Evolutionary conservation across 1,140 invertebrate genomes (phyloP).

Genomic region (Macrotrachela quadricornifera): DNA sequence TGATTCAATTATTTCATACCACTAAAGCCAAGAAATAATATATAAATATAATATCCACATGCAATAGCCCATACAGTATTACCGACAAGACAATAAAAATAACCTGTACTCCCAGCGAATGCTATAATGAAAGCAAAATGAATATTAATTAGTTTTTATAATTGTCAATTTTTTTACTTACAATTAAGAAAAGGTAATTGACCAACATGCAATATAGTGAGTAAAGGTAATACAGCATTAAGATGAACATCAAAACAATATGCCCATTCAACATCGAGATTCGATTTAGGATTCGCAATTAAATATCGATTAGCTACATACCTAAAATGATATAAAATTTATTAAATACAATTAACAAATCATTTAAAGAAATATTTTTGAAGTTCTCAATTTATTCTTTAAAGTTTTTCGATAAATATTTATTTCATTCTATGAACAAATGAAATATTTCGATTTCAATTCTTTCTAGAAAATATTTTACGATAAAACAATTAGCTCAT

Average conservation of each 20-base stretch:
- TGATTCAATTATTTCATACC: slow-evolving; percentile 39
- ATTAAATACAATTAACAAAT: too few species aligned
- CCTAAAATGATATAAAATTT: too few species aligned
- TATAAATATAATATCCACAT: slow-evolving; percentile 77
- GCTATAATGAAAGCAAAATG: too few species aligned
- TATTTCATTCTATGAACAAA: too few species aligned
- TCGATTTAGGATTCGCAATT: slow-evolving; percentile 35
- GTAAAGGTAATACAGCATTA: slow-evolving; percentile 85
- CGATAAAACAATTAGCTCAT: too few species aligned
- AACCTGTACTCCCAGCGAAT: too few species aligned
- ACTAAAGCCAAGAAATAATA: slow-evolving; percentile 90
- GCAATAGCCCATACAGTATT: slow-evolving; percentile 84
- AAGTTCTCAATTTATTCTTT: too few species aligned
- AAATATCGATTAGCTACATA: slow-evolving; percentile 54
- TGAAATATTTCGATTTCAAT: too few species aligned
- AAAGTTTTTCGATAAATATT: too few species aligned
- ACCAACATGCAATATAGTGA: slow-evolving; percentile 76
- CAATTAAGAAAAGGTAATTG: slow-evolving; percentile 69
- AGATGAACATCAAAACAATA: slow-evolving; percentile 96
- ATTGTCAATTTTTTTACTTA: slow-evolving; percentile 30
- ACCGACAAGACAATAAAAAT: slow-evolving; percentile 41
- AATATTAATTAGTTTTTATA: too few species aligned
- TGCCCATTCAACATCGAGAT: slow-evolving; percentile 73
- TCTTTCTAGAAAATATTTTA: too few species aligned
- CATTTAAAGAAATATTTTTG: too few species aligned